Base-by-base conservation (phyloP, 2,797 vertebrate species). In the Hemitrygon akajei region DNA sequence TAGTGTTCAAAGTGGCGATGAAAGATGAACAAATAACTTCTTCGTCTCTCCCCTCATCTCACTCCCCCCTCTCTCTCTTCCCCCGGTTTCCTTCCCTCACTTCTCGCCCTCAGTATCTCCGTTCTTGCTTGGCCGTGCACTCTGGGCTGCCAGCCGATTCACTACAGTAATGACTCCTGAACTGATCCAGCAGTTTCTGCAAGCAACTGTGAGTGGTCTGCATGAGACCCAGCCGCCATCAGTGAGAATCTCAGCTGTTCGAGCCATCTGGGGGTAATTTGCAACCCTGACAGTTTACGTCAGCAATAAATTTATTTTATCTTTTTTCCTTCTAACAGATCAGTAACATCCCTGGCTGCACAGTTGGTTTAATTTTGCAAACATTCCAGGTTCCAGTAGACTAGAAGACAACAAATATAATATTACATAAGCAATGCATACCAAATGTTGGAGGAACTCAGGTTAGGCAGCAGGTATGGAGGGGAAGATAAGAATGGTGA, bases 121-220 rank as follows among this genome's bases (percentile, higher is more conserved):
- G 11, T 99, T 99, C 95, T 97, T 99, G 94, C 96, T 99, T 94
- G 99, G 99, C 7, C 98, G 99, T 58, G 98, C 99, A 71, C 96
- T 99, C 81, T 99, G 99, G 99, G 99, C 99, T 0, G 99, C 99
- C 95, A 99, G 98, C 95, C 98, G 99, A 7, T 99, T 99, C 95
- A 99, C 99, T 0, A 97, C 98, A 22, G 98, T 98, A 60, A 99
- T 99, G 99, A 98, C 98, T 86, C 98, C 99, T 5, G 99, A 99
- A 93, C 97, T 99, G 94, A 99, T 99, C 95, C 98, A 99, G 96
- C 99, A 99, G 96, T 99, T 99, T 95, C 97, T 99, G 30, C 99
- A 99, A 95, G 99, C 98, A 84, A 99, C 99, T 0, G 99, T 99
- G 94, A 99, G 98, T 93, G 99, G 99, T 27, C 96, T 99, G 20